Evolutionary conservation across 2,797 vertebrate species (phyloP).

Genomic region (Mustela erminea): DNA sequence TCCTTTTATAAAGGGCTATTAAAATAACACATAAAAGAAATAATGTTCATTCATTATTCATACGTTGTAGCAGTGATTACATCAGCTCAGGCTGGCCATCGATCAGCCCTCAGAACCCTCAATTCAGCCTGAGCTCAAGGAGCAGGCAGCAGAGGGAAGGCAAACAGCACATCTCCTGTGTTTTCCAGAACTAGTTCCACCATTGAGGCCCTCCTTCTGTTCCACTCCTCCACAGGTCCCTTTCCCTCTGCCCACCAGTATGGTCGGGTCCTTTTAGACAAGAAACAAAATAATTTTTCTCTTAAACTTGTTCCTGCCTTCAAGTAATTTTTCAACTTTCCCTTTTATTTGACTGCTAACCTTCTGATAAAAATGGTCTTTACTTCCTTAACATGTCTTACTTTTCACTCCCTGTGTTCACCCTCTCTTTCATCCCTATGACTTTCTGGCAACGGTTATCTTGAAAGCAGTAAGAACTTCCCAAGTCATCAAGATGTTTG

Average conservation of each 20-base stretch:
- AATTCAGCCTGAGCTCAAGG: neutral
- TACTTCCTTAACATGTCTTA: neutral
- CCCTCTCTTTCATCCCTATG: neutral
- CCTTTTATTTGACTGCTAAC: neutral
- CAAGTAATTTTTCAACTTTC: neutral
- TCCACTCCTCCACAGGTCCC: neutral
- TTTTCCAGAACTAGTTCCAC: neutral
- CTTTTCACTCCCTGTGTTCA: neutral
- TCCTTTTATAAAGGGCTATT: slow-evolving; percentile 69
- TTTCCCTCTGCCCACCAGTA: neutral
- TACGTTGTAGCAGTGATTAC: slow-evolving; percentile 66
- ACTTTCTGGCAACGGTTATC: neutral
- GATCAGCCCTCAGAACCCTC: neutral
- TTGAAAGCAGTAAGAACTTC: neutral
- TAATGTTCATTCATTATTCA: slow-evolving; percentile 79
- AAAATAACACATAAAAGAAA: slow-evolving; percentile 71
- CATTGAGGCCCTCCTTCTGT: neutral
- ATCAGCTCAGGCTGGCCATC: slow-evolving; percentile 48
- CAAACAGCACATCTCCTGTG: neutral
- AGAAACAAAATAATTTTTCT: slow-evolving; percentile 12
- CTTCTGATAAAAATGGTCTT: neutral
- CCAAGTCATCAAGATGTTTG: neutral
- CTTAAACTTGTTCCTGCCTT: neutral
- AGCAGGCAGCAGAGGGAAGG: neutral
- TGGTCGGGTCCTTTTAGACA: neutral